Evolutionary conservation across 2,113 vertebrate species (phyloP).

Genomic region (Tauraco erythrolophus): DNA sequence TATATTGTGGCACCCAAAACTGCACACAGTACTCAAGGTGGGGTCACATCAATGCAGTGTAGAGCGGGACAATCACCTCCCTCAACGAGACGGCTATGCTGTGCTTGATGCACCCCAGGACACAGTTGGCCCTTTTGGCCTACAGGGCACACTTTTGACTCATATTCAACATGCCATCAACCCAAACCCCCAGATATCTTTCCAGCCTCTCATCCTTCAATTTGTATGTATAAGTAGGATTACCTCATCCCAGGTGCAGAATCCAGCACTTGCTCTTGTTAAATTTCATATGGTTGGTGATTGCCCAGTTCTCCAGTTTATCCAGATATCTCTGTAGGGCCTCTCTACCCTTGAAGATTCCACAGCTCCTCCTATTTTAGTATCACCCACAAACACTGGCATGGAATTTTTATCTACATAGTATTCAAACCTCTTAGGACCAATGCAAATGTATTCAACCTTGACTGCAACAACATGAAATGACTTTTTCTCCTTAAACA

Average conservation of each 20-base stretch:
- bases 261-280: not conserved
- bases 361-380: not conserved
- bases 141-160: too few relatives aligned
- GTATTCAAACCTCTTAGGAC: not conserved
- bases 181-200: not conserved
- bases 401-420: not conserved
- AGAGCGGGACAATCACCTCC: too few relatives aligned
- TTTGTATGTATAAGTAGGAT: not conserved
- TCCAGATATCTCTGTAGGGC: not conserved
- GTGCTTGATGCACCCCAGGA: too few relatives aligned
- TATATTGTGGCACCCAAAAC: not conserved
- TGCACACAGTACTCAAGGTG: not conserved
- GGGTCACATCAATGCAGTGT: too few relatives aligned
- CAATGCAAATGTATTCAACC: not conserved
- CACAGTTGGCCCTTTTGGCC: too few relatives aligned
- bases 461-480: not conserved
- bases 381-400: not conserved
- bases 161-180: not conserved
- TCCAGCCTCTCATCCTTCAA: not conserved
- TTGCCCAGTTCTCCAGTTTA: not conserved
- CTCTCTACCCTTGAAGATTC: not conserved
- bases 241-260: not conserved
- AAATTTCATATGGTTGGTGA: not conserved
- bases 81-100: too few relatives aligned
- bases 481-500: not conserved